A percentile compares a stretch with the other conserved stretches of the same genome.
Conservation (phyloP, 2,888 invertebrate genomes). For the Lepidochrysops patricia region DNA sequence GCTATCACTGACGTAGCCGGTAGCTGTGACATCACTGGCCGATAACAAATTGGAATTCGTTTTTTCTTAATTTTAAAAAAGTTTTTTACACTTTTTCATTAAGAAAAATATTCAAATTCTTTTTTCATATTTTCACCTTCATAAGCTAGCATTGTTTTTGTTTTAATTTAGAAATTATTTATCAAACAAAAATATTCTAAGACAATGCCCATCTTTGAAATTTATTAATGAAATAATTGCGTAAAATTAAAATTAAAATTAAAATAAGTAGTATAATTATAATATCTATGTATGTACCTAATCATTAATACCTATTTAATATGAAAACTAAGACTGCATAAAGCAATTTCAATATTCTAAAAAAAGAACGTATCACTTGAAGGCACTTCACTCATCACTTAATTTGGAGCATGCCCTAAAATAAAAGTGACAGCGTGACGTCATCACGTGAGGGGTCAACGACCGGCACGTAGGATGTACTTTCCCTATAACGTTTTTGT, state of each 20-base stretch:
- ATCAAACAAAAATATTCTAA: no score
- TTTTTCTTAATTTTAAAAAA: slow-evolving; percentile 2
- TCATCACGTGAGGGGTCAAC: slow-evolving; percentile 51
- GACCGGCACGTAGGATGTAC: slow-evolving; percentile 30
- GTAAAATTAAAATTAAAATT: no score
- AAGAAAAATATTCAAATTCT: no score
- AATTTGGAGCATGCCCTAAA: slow-evolving; percentile 44
- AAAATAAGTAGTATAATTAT: no score
- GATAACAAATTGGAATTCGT: slow-evolving; percentile 17
- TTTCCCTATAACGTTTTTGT: slow-evolving; percentile 11
- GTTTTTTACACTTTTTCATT: not conserved
- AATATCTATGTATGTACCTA: no score
- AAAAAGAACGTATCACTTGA: slow-evolving; percentile 16
- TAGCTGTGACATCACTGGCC: slow-evolving; percentile 27
- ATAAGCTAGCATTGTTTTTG: no score
- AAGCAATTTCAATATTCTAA: not conserved
- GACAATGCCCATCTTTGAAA: no score
- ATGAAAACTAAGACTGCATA: not conserved
- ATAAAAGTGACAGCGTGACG: slow-evolving; percentile 60
- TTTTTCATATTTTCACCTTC: no score
- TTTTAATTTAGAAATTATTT: no score
- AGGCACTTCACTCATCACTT: slow-evolving; percentile 26
- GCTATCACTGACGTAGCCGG: slow-evolving; percentile 29
- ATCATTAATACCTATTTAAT: not conserved
- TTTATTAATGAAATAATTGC: no score